phyloP scores from a whole-genome alignment of 2,797 vertebrate genomes.

The Picus viridis region DNA sequence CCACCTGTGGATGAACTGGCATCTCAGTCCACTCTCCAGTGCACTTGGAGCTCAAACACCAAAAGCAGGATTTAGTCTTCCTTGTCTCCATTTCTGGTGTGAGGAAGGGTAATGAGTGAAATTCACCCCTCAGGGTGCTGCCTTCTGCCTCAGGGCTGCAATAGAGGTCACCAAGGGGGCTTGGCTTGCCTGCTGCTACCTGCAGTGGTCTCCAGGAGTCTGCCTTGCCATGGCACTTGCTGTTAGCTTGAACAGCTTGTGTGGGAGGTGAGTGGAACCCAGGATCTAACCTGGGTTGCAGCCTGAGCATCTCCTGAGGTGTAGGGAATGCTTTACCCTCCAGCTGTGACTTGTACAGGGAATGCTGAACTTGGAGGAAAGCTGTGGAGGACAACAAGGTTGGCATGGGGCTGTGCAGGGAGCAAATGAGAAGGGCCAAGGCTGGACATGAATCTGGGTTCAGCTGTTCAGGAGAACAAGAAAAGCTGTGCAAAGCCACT shows the following conservation, averaged over 20 bases:
- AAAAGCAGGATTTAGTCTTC: background rate
- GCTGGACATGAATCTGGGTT: too few species aligned
- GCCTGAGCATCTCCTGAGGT: background rate
- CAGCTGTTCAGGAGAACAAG: too few species aligned
- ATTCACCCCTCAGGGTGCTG: background rate
- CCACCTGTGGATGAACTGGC: background rate
- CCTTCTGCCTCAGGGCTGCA: background rate
- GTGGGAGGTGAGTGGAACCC: background rate
- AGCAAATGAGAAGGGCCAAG: too few species aligned
- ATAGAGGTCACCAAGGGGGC: background rate
- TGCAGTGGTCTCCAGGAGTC: background rate
- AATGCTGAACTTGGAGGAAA: background rate
- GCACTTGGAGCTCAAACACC: background rate
- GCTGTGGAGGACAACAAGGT: background rate
- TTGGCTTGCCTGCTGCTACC: background rate
- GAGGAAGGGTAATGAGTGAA: background rate
- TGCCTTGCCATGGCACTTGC: background rate
- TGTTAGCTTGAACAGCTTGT: background rate
- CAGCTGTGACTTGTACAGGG: background rate
- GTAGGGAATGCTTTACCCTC: background rate
- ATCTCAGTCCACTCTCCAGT: fast-evolving
- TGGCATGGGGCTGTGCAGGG: too few species aligned
- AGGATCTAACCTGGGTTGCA: background rate
- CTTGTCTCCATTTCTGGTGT: background rate
- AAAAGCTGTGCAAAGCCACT: too few species aligned